Evolutionary conservation across 2,797 vertebrate species (phyloP).

Genomic region (Kryptopterus vitreolus): DNA sequence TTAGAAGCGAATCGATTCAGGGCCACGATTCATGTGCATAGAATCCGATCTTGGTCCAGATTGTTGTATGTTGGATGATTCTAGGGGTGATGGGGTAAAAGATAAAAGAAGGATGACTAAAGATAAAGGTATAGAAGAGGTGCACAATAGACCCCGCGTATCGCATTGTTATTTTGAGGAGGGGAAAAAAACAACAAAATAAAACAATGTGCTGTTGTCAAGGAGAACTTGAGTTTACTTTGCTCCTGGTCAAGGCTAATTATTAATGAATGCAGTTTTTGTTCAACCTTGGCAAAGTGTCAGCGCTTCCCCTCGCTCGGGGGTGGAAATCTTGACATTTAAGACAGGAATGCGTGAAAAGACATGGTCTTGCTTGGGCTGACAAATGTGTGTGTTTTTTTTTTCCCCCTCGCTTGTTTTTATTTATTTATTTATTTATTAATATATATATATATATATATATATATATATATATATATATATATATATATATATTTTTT

Average conservation of each 20-base stretch:
- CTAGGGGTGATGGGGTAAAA: background rate
- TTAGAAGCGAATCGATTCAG: no score
- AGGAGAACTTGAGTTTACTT: slow-evolving; percentile 50
- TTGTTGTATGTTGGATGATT: background rate
- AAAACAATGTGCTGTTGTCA: slow-evolving; percentile 54
- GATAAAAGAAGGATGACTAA: background rate
- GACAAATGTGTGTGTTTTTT: slow-evolving; percentile 71
- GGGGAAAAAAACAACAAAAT: background rate
- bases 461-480: no score
- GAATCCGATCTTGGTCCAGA: no score
- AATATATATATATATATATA: no score
- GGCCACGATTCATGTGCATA: no score
- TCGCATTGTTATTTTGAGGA: slow-evolving; percentile 1
- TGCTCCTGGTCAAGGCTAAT: slow-evolving; percentile 71
- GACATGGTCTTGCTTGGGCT: slow-evolving; percentile 78
- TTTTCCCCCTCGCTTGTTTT: slow-evolving; percentile 52
- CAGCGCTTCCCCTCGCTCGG: slow-evolving; percentile 69
- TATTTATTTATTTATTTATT: no score
- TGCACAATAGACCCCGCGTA: slow-evolving; percentile 54
- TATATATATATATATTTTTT: no score
- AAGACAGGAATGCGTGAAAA: slow-evolving; percentile 81
- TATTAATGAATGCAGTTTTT: slow-evolving; percentile 81
- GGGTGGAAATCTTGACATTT: slow-evolving; percentile 79
- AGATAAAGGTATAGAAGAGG: background rate
- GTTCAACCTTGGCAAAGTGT: slow-evolving; percentile 80